Percentiles rank a stretch among this genome's conserved stretches.
phyloP scores from a whole-genome alignment of 37 sponge, comb jelly and placozoan species.

The Axinella damicornis region DNA sequence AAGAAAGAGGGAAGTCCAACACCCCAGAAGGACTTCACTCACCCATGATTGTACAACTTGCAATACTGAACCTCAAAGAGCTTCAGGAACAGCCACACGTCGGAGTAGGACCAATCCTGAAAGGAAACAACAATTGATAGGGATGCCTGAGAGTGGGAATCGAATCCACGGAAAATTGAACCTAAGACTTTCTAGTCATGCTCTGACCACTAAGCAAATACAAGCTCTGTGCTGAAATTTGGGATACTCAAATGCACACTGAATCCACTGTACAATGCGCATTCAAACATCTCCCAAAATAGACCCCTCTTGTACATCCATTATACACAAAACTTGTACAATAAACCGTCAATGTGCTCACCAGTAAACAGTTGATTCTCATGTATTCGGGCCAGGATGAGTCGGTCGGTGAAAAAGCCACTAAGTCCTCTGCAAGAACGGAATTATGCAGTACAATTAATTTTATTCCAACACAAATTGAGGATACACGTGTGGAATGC shows the following conservation, averaged over 20 bases:
- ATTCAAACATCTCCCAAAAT: no score
- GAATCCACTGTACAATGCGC: no score
- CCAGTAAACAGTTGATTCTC: conserved; percentile 89
- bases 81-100: conserved; percentile 88
- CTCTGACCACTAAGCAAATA: no score
- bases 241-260: no score
- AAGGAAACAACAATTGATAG: no score
- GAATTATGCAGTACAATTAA: background rate
- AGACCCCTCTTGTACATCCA: no score
- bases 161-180: no score
- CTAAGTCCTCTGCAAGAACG: conserved; percentile 44
- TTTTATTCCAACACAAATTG: background rate
- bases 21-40: background rate
- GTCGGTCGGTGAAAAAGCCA: conserved; percentile 82
- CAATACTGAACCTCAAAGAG: conserved; percentile 85
- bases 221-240: no score
- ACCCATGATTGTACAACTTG: conserved; percentile 90
- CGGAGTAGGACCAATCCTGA: conserved; percentile 88
- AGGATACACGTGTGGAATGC: background rate
- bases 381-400: conserved; percentile 87
- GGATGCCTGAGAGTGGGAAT: no score
- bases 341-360: conserved; percentile 1
- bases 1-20: no score
- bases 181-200: no score
- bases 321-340: no score